Evolutionary conservation across 2,113 vertebrate genomes (phyloP), one percentile per base, ranked within the genome.

Genomic region (Planiliza haematocheilus): DNA sequence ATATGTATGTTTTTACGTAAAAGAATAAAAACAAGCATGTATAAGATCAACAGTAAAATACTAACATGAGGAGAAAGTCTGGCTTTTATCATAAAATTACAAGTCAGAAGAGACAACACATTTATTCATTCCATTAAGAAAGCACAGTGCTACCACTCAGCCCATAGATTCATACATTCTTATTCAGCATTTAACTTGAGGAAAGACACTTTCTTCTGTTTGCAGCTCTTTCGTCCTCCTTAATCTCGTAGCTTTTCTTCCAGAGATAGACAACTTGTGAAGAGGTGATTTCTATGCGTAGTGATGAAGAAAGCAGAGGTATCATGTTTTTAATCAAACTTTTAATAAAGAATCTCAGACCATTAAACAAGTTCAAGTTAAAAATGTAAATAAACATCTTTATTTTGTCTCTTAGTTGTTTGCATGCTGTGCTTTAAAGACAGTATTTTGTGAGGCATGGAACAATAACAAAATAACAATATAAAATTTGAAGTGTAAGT

Each of bases 341-440:
- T n/a, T 38, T 7, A 56, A 18, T 38, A 39, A 56, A 41, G 8
- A 41, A 12, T 12, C 11, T 39, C 18, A 10, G 12, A 58, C 37
- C 10, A 8, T 58, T 41, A 4, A 21, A 41, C 56, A 0, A 7
- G 17, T 37, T 55, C 11, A 55, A 3, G 8, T 56, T 11, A 37
- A 55, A 43, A 11, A 34, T 38, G 7, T 38, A 2, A 56, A 38
- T 18, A 1, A 18, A 0, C 7, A 41, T 6, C 14, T 41, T 7
- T 20, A 0, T 16, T 42, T 42, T 2, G 20, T 21, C 41, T 0
- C 20, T 1, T 1, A 14, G 0, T 58, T 58, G 39, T 58, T 58
- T 12, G 42, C 37, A 59, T 24, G 14, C 0, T 24, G 8, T 7
- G 1, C 0, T 14, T 21, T 8, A 59, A 42, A 0, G 3, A 7